Evolutionary conservation across 2,797 vertebrate genomes (phyloP).

Genomic region (Lagodon rhomboides): DNA sequence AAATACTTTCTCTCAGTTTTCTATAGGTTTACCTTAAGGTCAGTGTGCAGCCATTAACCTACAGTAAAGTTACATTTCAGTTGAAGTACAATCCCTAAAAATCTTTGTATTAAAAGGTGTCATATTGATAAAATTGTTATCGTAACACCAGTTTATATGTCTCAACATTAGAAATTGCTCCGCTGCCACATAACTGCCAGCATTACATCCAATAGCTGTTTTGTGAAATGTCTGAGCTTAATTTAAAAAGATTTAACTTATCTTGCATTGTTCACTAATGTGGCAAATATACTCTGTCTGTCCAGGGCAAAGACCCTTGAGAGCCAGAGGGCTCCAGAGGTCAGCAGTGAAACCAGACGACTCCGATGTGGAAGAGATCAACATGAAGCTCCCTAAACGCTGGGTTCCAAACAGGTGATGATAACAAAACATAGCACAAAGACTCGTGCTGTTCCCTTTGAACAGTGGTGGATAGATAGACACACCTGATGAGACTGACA

Average conservation of each 20-base stretch:
- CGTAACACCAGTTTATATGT: not conserved
- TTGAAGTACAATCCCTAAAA: no score
- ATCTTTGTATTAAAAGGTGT: no score
- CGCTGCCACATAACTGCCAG: not conserved
- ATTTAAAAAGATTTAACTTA: not conserved
- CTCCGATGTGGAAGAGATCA: slow-evolving; percentile 14
- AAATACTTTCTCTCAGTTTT: not conserved
- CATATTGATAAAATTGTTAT: not conserved
- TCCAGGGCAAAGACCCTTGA: slow-evolving; percentile 44
- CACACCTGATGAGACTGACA: no score
- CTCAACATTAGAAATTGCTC: not conserved
- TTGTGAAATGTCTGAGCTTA: no score
- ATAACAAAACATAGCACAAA: slow-evolving; percentile 17
- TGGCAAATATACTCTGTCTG: not conserved
- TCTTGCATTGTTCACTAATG: not conserved
- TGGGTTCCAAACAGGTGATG: slow-evolving; percentile 57
- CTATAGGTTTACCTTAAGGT: not conserved
- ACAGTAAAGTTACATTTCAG: not conserved
- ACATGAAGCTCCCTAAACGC: slow-evolving; percentile 58
- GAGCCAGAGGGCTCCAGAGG: slow-evolving; percentile 16
- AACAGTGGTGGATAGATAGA: not conserved
- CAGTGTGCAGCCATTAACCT: not conserved
- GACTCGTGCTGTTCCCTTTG: not conserved
- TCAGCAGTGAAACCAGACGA: slow-evolving; percentile 15
- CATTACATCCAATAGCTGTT: not conserved